These are phyloP conservation scores for Sceloporus tristichus DNA, from an alignment of 2,113 vertebrate genomes.

Conservation along the genomic window DNA sequence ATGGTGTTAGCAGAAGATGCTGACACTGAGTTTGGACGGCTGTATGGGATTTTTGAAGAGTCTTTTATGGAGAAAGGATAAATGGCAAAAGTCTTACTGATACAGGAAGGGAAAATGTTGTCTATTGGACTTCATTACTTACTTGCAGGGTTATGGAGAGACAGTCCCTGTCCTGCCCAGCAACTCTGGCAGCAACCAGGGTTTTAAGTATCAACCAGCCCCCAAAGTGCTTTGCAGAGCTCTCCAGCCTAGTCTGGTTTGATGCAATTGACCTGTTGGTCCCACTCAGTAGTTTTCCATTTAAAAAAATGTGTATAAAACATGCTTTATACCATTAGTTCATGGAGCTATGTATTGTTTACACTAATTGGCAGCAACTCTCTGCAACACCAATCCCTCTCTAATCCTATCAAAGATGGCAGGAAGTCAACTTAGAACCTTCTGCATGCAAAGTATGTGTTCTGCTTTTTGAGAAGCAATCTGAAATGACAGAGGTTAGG, in stretches of 20 bases:
- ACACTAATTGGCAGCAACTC: neutral
- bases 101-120: too few species aligned
- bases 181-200: neutral
- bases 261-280: neutral
- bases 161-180: neutral
- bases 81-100: neutral
- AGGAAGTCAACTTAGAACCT: neutral
- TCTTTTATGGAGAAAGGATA: neutral
- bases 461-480: neutral
- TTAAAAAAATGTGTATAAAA: neutral
- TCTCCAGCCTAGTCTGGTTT: neutral
- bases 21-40: neutral
- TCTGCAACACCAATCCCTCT: neutral
- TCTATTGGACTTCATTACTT: neutral
- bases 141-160: neutral
- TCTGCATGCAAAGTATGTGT: neutral
- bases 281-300: neutral
- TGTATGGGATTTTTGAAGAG: neutral
- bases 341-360: too few species aligned
- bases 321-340: neutral
- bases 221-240: neutral
- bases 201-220: neutral
- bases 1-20: neutral
- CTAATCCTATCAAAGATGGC: neutral
- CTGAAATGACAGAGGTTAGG: neutral